Evolutionary conservation across 1,140 invertebrate species (phyloP), one percentile per base, ranked within the genome.

Genomic region (Holotrichia oblita): DNA sequence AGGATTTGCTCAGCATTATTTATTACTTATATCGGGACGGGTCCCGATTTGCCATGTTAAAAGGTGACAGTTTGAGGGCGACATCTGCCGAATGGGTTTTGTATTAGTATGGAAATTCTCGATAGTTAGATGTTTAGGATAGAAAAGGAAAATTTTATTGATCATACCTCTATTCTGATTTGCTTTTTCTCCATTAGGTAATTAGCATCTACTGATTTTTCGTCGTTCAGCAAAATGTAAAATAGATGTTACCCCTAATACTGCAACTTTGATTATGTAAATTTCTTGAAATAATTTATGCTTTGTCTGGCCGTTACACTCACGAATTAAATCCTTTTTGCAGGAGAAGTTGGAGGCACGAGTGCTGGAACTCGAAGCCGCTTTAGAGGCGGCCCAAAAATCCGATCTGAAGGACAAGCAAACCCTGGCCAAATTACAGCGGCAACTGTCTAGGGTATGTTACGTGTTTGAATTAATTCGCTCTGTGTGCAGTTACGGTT

Each of bases 381-480:
- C 90, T 42, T 85, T 93, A 77, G 90, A 92, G 82, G 89, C 89
- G 40, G 91, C 93, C 82, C 90, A 91, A 76, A 88, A 90, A 79
- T 88, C 88, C 27, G 90, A 91, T 17, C 91, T 92, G 84, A 87
- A 90, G 40, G 92, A 93, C 84, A 89, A 90, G 72, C 90, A 91
- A 83, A 89, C 90, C 7, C 90, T 92, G 80, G 90, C 90, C 34
- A 92, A 91, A 82, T 85, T 93, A 2, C 92, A 93, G 83, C 91
- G 92, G 80, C 92, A 93, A 83, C 86, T 93, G 24, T 89, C 91
- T 74, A 92, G 91, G 91, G 92, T 93, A 64, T 22, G 61, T 27
- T 22, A 64, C 44, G 12, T 3, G 7, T 48, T 9, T n/a, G n/a
- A 48, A 48, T 48, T 48, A 48, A 48, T 48, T 48, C 2, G n/a